Evolutionary conservation across 2,797 vertebrate genomes (phyloP).

Genomic region (Poeciliopsis paucimaculata): DNA sequence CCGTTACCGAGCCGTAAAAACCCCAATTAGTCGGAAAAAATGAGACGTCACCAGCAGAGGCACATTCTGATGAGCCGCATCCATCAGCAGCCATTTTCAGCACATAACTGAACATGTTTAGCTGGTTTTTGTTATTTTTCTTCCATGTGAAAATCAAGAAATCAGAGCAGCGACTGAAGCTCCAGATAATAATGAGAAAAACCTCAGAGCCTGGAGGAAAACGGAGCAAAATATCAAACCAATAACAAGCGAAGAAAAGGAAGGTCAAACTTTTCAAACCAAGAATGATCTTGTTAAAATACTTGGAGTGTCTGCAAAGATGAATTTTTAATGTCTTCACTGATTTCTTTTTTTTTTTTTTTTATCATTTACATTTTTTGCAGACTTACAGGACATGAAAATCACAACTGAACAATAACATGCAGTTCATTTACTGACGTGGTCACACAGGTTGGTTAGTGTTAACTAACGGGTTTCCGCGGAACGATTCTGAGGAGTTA

Average conservation of each 20-base stretch:
- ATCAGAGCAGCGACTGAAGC: background rate
- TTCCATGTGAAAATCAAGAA: background rate
- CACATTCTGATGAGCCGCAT: background rate
- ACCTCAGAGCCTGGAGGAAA: background rate
- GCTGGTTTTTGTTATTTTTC: background rate
- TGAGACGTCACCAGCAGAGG: conserved; percentile 18
- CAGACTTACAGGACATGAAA: background rate
- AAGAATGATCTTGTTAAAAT: conserved; percentile 28
- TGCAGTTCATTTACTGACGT: background rate
- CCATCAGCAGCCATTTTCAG: background rate
- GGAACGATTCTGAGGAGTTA: background rate
- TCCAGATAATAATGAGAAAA: background rate
- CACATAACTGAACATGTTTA: background rate
- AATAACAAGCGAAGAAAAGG: background rate
- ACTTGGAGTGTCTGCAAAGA: background rate
- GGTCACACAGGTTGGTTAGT: background rate
- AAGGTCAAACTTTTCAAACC: conserved; percentile 19
- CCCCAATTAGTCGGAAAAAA: conserved; percentile 56
- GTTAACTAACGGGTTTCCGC: background rate
- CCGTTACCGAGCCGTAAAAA: conserved; percentile 52
- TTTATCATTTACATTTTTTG: background rate
- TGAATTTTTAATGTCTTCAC: background rate
- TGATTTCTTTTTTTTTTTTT: background rate
- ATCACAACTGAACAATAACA: background rate
- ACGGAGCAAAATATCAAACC: background rate